Evolutionary conservation across 2,797 vertebrate genomes (phyloP).

Genomic region (Buphagus erythrorhynchus): DNA sequence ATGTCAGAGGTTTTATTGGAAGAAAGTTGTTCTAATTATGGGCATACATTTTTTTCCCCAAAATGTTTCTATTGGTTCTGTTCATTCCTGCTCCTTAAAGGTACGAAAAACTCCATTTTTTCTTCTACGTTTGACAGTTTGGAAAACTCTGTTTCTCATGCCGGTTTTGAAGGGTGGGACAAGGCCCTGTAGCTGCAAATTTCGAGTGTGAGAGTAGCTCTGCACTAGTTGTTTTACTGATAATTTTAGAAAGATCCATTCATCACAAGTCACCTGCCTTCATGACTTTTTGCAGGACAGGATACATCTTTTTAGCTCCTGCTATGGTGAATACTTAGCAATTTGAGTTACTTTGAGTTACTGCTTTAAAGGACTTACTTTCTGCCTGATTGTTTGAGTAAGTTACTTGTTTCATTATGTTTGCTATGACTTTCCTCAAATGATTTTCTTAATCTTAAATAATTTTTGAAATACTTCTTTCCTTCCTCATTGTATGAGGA

Average conservation of each 20-base stretch:
- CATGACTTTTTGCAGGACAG: not conserved
- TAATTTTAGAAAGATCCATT: not conserved
- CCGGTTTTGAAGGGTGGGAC: not conserved
- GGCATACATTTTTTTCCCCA: fast-evolving
- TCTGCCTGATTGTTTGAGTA: not conserved
- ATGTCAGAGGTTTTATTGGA: not conserved
- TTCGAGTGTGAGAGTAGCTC: not conserved
- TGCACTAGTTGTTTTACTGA: not conserved
- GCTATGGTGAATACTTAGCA: not conserved
- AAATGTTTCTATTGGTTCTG: not conserved
- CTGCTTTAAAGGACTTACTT: not conserved
- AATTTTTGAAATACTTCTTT: not conserved
- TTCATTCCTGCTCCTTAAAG: not conserved
- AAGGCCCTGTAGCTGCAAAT: not conserved
- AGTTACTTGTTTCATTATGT: not conserved
- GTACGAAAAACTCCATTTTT: not conserved
- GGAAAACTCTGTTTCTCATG: not conserved
- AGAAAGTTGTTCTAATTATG: not conserved
- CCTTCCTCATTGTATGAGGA: not conserved
- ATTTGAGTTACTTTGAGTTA: not conserved
- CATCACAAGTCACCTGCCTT: not conserved
- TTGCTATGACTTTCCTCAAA: not conserved
- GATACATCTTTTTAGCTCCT: not conserved
- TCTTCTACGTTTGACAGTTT: not conserved
- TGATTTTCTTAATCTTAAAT: not conserved